These are phyloP conservation scores for Hycleus phaleratus DNA, from an alignment of 1,140 invertebrate species.

Conservation along the genomic window DNA sequence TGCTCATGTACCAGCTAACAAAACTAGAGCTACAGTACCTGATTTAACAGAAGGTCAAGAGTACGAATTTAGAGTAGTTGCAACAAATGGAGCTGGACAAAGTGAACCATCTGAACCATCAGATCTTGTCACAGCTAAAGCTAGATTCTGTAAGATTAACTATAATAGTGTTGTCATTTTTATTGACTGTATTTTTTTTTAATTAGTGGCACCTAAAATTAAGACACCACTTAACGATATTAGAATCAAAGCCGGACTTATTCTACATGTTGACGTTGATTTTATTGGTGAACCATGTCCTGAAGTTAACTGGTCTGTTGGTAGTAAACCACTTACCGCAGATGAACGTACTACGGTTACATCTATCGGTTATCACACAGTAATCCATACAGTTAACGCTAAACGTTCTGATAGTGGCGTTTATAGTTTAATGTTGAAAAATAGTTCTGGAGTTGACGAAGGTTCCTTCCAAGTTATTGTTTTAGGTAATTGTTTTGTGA, in stretches of 20 bases:
- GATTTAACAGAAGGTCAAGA: constrained; percentile 89
- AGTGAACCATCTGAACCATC: constrained; percentile 93
- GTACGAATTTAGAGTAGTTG: constrained; percentile 94
- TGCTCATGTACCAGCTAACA: constrained; percentile 69
- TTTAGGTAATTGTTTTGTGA: constrained; percentile 46
- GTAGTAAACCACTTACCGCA: constrained; percentile 59
- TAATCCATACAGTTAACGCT: constrained; percentile 84
- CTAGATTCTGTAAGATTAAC: constrained; percentile 61
- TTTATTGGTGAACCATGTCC: constrained; percentile 87
- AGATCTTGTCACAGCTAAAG: constrained; percentile 78
- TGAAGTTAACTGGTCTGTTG: constrained; percentile 77
- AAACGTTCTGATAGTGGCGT: constrained; percentile 75
- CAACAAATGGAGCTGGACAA: constrained; percentile 90
- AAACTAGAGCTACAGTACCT: constrained; percentile 71
- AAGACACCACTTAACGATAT: constrained; percentile 81
- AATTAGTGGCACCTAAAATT: constrained; percentile 87
- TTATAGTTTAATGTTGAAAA: constrained; percentile 74
- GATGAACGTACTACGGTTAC: constrained; percentile 80
- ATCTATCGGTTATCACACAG: constrained; percentile 83
- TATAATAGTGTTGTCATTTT: neutral
- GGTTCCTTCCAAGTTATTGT: constrained; percentile 83
- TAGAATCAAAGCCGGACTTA: constrained; percentile 84
- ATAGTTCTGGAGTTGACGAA: constrained; percentile 83
- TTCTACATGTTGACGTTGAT: constrained; percentile 86
- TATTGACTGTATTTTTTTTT: constrained; percentile 24